A percentile compares a stretch with the other conserved stretches of the same genome.
Conservation (phyloP, 2,113 vertebrate species). For the Columbina picui region DNA sequence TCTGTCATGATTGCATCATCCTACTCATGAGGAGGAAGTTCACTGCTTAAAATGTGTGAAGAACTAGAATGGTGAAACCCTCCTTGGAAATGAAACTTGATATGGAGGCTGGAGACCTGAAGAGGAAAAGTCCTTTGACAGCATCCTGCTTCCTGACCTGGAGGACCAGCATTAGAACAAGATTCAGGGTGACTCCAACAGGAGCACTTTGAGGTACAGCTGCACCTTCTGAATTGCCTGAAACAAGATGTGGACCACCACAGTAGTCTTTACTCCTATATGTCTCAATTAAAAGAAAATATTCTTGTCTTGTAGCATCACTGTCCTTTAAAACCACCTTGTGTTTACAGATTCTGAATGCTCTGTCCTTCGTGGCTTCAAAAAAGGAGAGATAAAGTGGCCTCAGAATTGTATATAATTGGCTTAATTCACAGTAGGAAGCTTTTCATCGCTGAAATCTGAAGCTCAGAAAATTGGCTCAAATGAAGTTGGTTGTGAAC, state of each 20-base stretch:
- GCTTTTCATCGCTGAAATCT: neutral
- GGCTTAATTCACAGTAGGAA: neutral
- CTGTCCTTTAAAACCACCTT: neutral
- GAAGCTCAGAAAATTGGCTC: neutral
- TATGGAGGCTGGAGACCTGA: neutral
- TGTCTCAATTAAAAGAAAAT: neutral
- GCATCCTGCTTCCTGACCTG: neutral
- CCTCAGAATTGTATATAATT: neutral
- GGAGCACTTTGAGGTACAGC: neutral
- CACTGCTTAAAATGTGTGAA: neutral
- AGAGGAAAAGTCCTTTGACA: neutral
- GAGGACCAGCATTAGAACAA: neutral
- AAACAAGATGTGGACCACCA: neutral
- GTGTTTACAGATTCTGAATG: neutral
- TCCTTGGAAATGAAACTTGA: neutral
- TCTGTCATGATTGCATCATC: neutral
- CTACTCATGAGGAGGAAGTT: neutral
- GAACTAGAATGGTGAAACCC: neutral
- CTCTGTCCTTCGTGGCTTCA: fast-evolving
- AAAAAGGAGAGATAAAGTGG: neutral
- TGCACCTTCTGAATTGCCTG: neutral
- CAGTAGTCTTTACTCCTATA: neutral
- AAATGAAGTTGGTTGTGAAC: neutral
- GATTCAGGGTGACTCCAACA: neutral
- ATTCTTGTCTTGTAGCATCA: neutral